These are phyloP conservation scores for Acanthosepion esculentum DNA, from an alignment of 2,888 invertebrate genomes.

Conservation along the genomic window DNA sequence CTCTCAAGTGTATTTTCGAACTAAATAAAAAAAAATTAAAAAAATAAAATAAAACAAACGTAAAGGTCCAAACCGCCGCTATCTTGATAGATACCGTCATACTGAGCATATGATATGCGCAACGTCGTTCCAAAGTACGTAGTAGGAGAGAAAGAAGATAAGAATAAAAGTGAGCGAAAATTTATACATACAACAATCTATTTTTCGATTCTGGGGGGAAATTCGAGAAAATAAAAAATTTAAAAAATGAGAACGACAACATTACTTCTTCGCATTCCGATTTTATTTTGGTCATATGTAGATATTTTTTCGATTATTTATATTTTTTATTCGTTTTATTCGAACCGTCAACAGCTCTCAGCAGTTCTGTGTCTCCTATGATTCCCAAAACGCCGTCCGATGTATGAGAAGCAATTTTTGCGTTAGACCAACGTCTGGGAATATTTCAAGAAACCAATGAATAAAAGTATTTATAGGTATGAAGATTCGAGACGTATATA, in stretches of 20 bases:
- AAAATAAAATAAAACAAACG: background rate
- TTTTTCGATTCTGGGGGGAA: background rate
- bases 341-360: slow-evolving; percentile 22
- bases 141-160: background rate
- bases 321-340: background rate
- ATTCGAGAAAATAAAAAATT: background rate
- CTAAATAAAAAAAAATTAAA: no score
- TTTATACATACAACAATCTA: background rate
- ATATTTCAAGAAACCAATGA: background rate
- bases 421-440: slow-evolving; percentile 5
- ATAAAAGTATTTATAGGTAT: slow-evolving; percentile 12
- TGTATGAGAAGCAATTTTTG: slow-evolving; percentile 33
- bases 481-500: background rate
- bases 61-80: background rate
- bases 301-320: background rate
- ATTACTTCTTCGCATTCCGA: background rate
- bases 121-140: background rate
- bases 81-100: background rate
- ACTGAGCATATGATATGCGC: background rate
- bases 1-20: background rate
- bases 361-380: background rate
- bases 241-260: background rate
- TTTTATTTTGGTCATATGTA: background rate
- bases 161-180: background rate
- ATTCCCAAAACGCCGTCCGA: background rate